Base-by-base conservation (phyloP, 1,140 invertebrate genomes). In the Delia radicum region DNA sequence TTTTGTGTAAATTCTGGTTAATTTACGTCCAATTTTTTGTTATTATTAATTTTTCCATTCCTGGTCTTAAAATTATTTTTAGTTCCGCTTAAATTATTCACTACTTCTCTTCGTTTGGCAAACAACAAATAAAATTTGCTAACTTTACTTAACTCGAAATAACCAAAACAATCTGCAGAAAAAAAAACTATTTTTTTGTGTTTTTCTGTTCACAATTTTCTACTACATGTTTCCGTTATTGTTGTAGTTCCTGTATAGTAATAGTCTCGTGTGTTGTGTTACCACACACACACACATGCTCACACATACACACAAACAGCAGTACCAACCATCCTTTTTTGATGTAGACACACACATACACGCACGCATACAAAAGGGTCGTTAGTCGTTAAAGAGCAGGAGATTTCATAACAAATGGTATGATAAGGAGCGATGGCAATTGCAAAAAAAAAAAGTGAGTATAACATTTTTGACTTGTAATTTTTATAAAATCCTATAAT, bases 101-200 rank as follows among this genome's bases (percentile, higher is more conserved):
- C 72, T 73, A 61, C 15, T 73, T 73, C 81, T 80, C 28, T 75
- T 75, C 77, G 77, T 78, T 78, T 78, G 77, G 72, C 74, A 78
- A 78, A 78, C 77, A 78, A 78, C 77, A 78, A 78, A 78, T 75
- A 78, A 78, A 77, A 48, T 79, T 81, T 79, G 79, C 80, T 82
- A 84, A 84, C 82, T 84, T 84, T 79, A 84, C 80, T 83, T 83
- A 83, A 82, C 81, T 83, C 79, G 79, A 76, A 81, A 80, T 80
- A 82, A 79, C 79, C 77, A 79, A n/a, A n/a, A 74, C 76, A 76
- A 67, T 73, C 73, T 74, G 71, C 73, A 75, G 37, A 67, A 71
- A 48, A 69, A 42, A 46, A 62, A 46, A 31, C 63, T 46, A 3
- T 65, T 65, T 21, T 69, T 69, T 33, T 67, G 63, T 29, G 29